These are phyloP conservation scores for Lithophane socia DNA, from an alignment of 2,888 invertebrate genomes.

Conservation along the genomic window DNA sequence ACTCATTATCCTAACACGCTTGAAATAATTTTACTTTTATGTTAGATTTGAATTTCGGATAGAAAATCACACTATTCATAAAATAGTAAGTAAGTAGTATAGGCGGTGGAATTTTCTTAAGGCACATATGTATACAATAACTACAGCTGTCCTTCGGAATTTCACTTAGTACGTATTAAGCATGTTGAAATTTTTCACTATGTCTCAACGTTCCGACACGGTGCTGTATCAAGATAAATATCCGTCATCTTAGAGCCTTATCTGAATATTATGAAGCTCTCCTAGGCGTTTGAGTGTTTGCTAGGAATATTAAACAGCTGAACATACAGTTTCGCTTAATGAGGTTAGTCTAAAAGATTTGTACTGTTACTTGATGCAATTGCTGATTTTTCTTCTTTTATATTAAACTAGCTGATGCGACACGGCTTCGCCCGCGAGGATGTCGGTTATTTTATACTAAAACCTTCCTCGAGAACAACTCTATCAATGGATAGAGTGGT, in stretches of 20 bases:
- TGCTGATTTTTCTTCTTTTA: not conserved
- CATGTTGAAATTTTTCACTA: conserved; percentile 46
- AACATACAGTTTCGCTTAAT: not conserved
- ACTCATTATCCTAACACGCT: too few species aligned
- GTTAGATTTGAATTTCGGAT: not conserved
- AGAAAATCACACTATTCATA: not conserved
- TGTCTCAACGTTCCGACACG: conserved; percentile 37
- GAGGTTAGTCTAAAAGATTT: not conserved
- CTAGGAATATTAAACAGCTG: conserved; percentile 1
- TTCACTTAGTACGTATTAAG: conserved; percentile 5
- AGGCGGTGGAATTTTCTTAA: conserved; percentile 14
- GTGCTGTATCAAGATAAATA: conserved; percentile 39
- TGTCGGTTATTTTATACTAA: too few species aligned
- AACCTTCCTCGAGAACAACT: too few species aligned
- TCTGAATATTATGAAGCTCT: conserved; percentile 11
- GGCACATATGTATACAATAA: too few species aligned
- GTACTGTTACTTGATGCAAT: not conserved
- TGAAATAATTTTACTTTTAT: too few species aligned
- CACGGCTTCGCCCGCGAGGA: too few species aligned
- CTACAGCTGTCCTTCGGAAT: conserved; percentile 56
- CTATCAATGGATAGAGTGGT: too few species aligned
- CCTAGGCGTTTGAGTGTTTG: not conserved
- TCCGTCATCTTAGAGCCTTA: conserved; percentile 31
- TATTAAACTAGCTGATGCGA: too few species aligned
- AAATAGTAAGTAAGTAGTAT: not conserved